Base-by-base conservation (phyloP, 2,113 vertebrate species). In the Cyprinodon tularosa region DNA sequence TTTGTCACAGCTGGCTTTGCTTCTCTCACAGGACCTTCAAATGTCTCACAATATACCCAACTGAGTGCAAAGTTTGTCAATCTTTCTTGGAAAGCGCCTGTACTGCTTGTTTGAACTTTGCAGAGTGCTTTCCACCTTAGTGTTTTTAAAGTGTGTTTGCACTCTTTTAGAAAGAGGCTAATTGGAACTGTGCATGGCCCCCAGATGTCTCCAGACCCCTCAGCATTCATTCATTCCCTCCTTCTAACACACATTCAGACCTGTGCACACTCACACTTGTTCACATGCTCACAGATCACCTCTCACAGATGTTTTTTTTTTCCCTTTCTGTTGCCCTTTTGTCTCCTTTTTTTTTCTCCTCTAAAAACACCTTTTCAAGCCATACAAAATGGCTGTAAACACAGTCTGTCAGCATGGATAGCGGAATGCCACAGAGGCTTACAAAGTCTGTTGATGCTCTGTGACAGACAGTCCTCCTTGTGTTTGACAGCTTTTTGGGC, bases 361-460 rank as follows among this genome's bases (percentile, higher is more conserved):
- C 84, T 82, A 82, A 88, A 86, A 81, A 91, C 90, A 90, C 87
- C 92, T 90, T 94, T 93, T 94, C 89, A 94, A 77, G 84, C 82
- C 65, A 92, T 91, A 93, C 90, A 91, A 93, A 93, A 89, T 66
- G 72, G 81, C 85, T 90, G 90, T 94, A 93, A 93, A 93, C 93
- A 91, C 88, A 89, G 86, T 82, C 88, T 90, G 86, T 84, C 89
- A 89, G 92, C 57, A 74, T 88, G 78, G 84, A 86, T 84, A 86
- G 90, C 88, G 85, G 89, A 93, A 93, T 92, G 91, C 84, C 88
- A 92, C 84, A 88, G 88, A 91, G 90, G 88, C 91, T 91, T 92
- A 89, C 85, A 75, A 70, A 84, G 85, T 79, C 86, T 89, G 20
- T 93, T 89, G 86, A 85, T 86, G 85, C 80, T 85, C 66, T 82